phyloP scores from a whole-genome alignment of 1,140 invertebrate species.

The Calliphora vicina region DNA sequence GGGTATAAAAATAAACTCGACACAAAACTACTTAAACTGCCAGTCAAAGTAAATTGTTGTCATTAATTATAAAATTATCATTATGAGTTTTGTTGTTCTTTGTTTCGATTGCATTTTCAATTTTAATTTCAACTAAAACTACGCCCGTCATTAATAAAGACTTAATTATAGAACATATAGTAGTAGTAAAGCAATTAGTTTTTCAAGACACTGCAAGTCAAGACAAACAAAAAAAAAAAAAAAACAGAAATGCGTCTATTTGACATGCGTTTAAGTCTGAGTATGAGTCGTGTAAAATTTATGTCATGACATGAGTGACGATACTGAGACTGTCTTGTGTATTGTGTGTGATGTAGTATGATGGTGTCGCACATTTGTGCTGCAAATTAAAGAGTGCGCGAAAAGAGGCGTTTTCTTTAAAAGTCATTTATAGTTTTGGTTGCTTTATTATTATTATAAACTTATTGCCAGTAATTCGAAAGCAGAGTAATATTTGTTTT shows the following conservation, averaged over 20 bases:
- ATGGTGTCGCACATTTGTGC: background rate
- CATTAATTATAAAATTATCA: background rate
- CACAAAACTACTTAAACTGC: background rate
- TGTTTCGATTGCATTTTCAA: background rate
- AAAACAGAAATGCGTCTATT: background rate
- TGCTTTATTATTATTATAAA: background rate
- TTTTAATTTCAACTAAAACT: background rate
- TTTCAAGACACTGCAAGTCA: too few species aligned
- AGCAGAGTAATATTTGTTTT: too few species aligned
- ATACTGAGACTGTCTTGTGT: background rate
- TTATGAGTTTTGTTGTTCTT: background rate
- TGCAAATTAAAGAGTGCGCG: background rate
- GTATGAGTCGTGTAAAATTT: background rate
- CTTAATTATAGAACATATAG: background rate
- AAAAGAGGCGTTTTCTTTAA: background rate
- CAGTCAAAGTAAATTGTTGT: background rate
- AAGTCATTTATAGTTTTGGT: too few species aligned
- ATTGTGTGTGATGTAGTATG: background rate
- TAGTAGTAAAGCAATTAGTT: too few species aligned
- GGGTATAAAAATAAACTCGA: background rate
- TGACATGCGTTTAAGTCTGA: background rate
- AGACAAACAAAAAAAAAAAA: background rate
- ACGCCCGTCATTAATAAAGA: background rate
- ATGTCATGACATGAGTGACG: background rate
- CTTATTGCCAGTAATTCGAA: too few species aligned